These are phyloP conservation scores for Sisyra nigra DNA, from an alignment of 2,888 invertebrate species.

Conservation along the genomic window DNA sequence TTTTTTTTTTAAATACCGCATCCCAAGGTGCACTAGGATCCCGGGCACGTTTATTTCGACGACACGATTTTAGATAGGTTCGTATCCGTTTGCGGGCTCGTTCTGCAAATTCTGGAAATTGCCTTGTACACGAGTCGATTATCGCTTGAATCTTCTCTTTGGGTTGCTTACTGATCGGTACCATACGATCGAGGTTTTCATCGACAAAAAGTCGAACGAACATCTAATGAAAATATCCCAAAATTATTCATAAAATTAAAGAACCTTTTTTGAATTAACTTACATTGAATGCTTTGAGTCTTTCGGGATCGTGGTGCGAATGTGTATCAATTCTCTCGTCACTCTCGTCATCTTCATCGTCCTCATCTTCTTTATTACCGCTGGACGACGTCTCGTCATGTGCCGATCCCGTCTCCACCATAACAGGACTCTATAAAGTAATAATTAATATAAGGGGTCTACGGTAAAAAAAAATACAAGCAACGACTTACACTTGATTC, in stretches of 20 bases:
- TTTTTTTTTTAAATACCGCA: slow-evolving; percentile 38
- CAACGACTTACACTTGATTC: slow-evolving; percentile 48
- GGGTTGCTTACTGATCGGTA: slow-evolving; percentile 93
- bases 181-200: slow-evolving; percentile 90
- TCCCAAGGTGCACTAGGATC: slow-evolving; percentile 73
- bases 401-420: slow-evolving; percentile 44
- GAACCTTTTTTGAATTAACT: slow-evolving; percentile 22
- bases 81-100: slow-evolving; percentile 86
- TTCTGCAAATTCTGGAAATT: slow-evolving; percentile 93
- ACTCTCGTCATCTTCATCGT: slow-evolving; percentile 79
- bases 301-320: slow-evolving; percentile 77
- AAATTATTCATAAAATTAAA: background rate
- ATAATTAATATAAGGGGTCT: background rate
- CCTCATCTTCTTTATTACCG: slow-evolving; percentile 72
- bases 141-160: slow-evolving; percentile 97
- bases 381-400: slow-evolving; percentile 83
- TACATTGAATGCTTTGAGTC: slow-evolving; percentile 92
- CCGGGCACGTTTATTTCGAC: slow-evolving; percentile 82
- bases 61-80: slow-evolving; percentile 89
- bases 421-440: slow-evolving; percentile 44
- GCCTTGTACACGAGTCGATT: slow-evolving; percentile 90
- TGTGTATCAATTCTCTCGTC: slow-evolving; percentile 84
- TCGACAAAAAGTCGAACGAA: slow-evolving; percentile 93
- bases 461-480: background rate
- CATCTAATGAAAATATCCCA: slow-evolving; percentile 47